phyloP scores from a whole-genome alignment of 2,797 vertebrate species.

The Echeneis naucrates region DNA sequence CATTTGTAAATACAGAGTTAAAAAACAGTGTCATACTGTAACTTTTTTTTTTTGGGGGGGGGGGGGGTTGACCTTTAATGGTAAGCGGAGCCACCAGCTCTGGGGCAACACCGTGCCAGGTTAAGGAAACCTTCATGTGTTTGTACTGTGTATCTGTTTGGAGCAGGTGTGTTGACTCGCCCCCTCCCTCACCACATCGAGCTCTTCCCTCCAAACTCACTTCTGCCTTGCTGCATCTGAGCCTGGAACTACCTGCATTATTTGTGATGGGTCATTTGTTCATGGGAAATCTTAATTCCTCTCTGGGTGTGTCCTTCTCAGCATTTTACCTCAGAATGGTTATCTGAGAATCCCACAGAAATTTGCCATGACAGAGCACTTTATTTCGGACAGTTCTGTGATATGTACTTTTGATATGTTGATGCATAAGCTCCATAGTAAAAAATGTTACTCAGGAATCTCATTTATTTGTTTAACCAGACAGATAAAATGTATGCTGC shows the following conservation, averaged over 20 bases:
- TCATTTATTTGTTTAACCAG: slow-evolving; percentile 2
- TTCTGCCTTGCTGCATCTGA: background rate
- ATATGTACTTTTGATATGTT: slow-evolving; percentile 4
- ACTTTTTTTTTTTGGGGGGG: too few species aligned
- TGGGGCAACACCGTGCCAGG: slow-evolving; percentile 25
- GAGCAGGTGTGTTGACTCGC: slow-evolving; percentile 21
- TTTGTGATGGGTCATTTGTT: slow-evolving; percentile 2
- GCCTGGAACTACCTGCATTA: background rate
- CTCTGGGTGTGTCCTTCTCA: background rate
- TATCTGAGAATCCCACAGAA: background rate
- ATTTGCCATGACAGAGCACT: background rate
- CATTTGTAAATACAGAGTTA: background rate
- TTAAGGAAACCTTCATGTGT: slow-evolving; percentile 44
- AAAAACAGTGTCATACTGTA: background rate
- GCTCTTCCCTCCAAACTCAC: background rate
- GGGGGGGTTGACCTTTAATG: slow-evolving; percentile 2
- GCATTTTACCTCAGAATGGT: background rate
- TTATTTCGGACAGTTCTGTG: background rate
- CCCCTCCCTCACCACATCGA: background rate
- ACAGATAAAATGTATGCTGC: background rate
- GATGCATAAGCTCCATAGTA: slow-evolving; percentile 2
- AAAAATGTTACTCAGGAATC: background rate
- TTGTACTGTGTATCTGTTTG: slow-evolving; percentile 32
- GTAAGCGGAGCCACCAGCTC: background rate
- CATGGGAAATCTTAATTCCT: background rate